Conservation (phyloP, 2,113 vertebrate species). For the Coptodon bakossiorum region DNA sequence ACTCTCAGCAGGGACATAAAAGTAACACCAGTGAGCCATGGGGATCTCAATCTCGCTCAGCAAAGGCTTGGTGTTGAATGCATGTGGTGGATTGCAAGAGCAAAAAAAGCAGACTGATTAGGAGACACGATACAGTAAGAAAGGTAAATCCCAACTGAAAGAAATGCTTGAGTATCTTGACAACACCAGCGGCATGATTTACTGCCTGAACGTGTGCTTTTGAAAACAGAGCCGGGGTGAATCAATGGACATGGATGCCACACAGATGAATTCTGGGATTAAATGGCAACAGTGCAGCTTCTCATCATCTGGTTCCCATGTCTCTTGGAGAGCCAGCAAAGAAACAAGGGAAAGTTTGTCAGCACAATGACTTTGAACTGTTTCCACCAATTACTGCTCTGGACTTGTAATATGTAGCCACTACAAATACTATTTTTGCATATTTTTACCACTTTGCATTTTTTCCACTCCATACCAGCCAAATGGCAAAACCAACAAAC, state of each 20-base stretch:
- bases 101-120: not conserved
- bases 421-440: conserved; percentile 10
- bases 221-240: conserved; percentile 3
- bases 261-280: conserved; percentile 43
- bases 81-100: not conserved
- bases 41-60: not conserved
- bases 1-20: not conserved
- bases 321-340: conserved; percentile 17
- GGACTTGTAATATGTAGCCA: conserved; percentile 5
- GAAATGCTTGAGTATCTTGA: not conserved
- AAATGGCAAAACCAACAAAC: conserved; percentile 15
- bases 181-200: not conserved
- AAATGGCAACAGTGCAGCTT: not conserved
- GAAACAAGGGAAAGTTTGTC: conserved; percentile 25
- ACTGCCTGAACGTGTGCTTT: not conserved
- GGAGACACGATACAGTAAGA: not conserved
- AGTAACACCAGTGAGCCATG: conserved; percentile 1
- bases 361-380: conserved; percentile 41
- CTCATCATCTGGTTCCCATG: conserved; percentile 60
- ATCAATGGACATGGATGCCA: conserved; percentile 35
- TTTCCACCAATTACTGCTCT: not conserved
- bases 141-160: not conserved
- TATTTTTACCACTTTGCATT: conserved; percentile 3
- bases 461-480: conserved; percentile 7
- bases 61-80: not conserved